Conservation (phyloP, 2,113 vertebrate genomes). For the Trichechus manatus region DNA sequence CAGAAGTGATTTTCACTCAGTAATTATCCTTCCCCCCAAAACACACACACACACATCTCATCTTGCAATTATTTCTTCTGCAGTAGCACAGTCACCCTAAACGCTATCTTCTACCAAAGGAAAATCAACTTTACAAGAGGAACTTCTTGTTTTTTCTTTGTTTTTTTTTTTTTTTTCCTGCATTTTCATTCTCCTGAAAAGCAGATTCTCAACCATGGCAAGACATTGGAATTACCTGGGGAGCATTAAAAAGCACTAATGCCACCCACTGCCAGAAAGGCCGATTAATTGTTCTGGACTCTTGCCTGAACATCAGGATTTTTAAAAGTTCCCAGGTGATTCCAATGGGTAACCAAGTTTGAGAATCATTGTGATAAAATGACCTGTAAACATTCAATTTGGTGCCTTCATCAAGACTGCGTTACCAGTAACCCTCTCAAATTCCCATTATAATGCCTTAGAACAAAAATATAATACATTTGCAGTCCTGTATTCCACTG, state of each 20-base stretch:
- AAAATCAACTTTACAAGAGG: slow-evolving; percentile 56
- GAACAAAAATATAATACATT: background rate
- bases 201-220: background rate
- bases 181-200: slow-evolving; percentile 51
- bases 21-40: slow-evolving; percentile 38
- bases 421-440: background rate
- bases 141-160: background rate
- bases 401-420: slow-evolving; percentile 21
- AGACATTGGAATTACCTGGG: background rate
- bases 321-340: background rate
- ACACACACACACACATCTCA: background rate
- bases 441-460: background rate
- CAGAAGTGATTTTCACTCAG: slow-evolving; percentile 61
- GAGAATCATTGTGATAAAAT: slow-evolving; percentile 12
- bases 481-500: background rate
- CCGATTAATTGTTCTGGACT: background rate
- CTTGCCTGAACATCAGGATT: background rate
- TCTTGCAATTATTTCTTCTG: slow-evolving; percentile 15
- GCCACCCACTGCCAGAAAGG: background rate
- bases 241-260: background rate
- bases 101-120: slow-evolving; percentile 23
- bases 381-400: background rate
- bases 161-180: slow-evolving; percentile 30
- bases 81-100: background rate
- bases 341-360: background rate